Conservation (phyloP, 2,797 vertebrate genomes). For the Pachyuromys duprasi region DNA sequence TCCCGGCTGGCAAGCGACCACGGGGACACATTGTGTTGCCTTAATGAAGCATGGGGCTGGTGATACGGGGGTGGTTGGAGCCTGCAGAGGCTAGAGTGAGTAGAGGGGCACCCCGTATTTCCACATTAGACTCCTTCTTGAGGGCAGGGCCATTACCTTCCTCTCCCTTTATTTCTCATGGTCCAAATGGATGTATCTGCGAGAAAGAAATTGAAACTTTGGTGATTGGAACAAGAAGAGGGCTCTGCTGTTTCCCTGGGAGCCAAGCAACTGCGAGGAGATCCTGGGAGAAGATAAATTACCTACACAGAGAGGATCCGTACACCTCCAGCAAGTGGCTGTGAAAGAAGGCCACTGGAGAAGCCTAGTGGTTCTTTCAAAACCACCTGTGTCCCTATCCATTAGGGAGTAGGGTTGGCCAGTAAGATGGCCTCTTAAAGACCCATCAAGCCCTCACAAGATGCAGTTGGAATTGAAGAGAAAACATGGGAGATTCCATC, state of each 20-base stretch:
- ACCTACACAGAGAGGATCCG: not conserved
- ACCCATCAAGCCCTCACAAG: too few species aligned
- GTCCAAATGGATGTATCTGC: not conserved
- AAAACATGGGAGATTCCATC: not conserved
- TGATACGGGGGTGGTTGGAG: constrained; percentile 86
- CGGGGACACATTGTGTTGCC: constrained; percentile 89
- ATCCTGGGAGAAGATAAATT: not conserved
- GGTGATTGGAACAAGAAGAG: not conserved
- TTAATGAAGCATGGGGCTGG: constrained; percentile 92
- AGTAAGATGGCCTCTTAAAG: not conserved
- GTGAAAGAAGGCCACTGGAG: not conserved
- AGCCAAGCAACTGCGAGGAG: not conserved
- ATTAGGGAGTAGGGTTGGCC: not conserved
- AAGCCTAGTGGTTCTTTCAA: not conserved
- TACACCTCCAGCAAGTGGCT: not conserved
- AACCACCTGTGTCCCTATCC: not conserved
- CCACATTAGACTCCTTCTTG: constrained; percentile 52
- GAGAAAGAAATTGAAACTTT: constrained; percentile 21
- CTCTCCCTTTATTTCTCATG: not conserved
- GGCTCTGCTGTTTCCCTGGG: not conserved
- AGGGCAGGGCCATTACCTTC: constrained; percentile 16
- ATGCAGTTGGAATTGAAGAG: not conserved
- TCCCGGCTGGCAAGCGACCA: constrained; percentile 88
- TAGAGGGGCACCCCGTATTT: constrained; percentile 72
- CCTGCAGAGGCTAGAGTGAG: constrained; percentile 75